Conservation (phyloP, 2,888 invertebrate species). For the Allophyes oxyacanthae region DNA sequence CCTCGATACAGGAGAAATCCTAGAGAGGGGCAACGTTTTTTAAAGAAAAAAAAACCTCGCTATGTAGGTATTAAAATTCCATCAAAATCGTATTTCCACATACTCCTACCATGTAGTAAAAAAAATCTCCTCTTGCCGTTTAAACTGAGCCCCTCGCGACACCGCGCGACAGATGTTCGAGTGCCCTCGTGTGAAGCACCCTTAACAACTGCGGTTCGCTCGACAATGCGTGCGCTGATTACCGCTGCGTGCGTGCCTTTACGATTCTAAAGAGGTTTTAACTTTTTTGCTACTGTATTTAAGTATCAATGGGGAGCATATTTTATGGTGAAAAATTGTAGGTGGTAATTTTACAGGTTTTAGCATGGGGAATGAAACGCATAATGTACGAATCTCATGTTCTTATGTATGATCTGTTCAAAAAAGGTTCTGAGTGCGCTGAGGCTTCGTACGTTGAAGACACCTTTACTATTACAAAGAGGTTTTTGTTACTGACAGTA, state of each 20-base stretch:
- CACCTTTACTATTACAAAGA: no score
- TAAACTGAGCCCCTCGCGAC: slow-evolving; percentile 56
- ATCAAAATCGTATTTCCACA: slow-evolving; percentile 36
- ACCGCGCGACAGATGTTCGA: slow-evolving; percentile 79
- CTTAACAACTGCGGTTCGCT: slow-evolving; percentile 70
- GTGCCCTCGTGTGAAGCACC: slow-evolving; percentile 71
- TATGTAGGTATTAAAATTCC: no score
- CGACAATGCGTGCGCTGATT: slow-evolving; percentile 64
- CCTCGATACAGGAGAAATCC: no score
- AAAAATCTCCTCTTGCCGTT: slow-evolving; percentile 60
- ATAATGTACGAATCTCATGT: no score
- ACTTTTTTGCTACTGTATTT: slow-evolving; percentile 54
- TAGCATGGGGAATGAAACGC: no score
- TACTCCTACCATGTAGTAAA: slow-evolving; percentile 42
- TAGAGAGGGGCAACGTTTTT: no score
- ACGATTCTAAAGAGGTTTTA: slow-evolving; percentile 57
- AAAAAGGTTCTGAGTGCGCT: no score
- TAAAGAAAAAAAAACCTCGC: no score
- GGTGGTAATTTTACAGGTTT: slow-evolving; percentile 3
- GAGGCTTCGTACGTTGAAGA: no score
- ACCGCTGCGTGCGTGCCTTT: slow-evolving; percentile 59
- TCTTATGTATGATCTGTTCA: no score
- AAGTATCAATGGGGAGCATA: slow-evolving; percentile 34
- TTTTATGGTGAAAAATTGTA: slow-evolving; percentile 30
- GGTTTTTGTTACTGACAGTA: no score